These are phyloP conservation scores for Clostera curtula DNA, from an alignment of 2,888 invertebrate genomes.

Conservation along the genomic window DNA sequence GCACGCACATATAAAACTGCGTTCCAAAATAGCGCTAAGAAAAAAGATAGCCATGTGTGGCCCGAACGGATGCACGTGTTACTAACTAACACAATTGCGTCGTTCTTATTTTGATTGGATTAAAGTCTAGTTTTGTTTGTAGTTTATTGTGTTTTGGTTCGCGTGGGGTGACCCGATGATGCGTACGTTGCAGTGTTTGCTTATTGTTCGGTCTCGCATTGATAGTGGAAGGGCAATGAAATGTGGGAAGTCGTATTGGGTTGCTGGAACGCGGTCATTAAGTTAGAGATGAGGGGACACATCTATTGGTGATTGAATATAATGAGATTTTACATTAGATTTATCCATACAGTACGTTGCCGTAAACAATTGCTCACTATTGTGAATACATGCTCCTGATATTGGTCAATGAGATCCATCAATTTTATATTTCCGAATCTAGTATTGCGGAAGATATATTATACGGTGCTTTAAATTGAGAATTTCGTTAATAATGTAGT, in stretches of 20 bases:
- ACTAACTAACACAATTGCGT: constrained; percentile 16
- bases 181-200: constrained; percentile 24
- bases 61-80: constrained; percentile 27
- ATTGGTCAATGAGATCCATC: too few species aligned
- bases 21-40: constrained; percentile 35
- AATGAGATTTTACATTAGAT: too few species aligned
- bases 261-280: constrained; percentile 11
- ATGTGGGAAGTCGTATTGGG: constrained; percentile 15
- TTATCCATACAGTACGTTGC: too few species aligned
- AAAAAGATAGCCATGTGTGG: constrained; percentile 43
- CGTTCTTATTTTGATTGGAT: constrained; percentile 13
- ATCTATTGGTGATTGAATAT: too few species aligned
- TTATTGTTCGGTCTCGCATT: constrained; percentile 19
- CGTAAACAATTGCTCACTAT: too few species aligned
- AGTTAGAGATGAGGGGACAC: too few species aligned
- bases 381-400: too few species aligned
- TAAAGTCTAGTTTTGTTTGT: constrained; percentile 21
- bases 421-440: too few species aligned
- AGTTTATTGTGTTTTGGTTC: constrained; percentile 14
- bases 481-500: too few species aligned
- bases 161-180: constrained; percentile 24
- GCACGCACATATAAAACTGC: constrained; percentile 39
- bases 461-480: too few species aligned
- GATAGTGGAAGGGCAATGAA: constrained; percentile 24
- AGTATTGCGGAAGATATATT: too few species aligned